Evolutionary conservation across 37 sponge, comb jelly and placozoan genomes (phyloP), one percentile per base, ranked within the genome.

Genomic region (Mnemiopsis leidyi): DNA sequence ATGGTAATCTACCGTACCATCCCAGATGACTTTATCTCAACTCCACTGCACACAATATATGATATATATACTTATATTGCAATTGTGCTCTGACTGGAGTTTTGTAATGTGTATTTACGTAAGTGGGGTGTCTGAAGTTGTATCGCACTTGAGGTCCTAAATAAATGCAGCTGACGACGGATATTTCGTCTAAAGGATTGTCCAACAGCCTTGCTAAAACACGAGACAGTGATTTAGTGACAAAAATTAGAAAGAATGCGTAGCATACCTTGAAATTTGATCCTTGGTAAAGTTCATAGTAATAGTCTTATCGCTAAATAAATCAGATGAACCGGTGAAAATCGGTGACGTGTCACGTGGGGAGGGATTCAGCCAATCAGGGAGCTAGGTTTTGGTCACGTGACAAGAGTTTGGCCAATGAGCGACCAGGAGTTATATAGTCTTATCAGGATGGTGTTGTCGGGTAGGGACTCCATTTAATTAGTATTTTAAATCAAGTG

Each of bases 251-350:
- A 77, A 26, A 34, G 36, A 77, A 77, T 69, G 29, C 79, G 36
- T 77, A 77, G 79, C 79, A 32, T 77, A 16, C 73, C 29, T 13
- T 77, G 79, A 77, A 77, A 77, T 77, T 32, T 32, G 36, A 77
- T 77, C 26, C 79, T 26, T 32, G 36, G 35, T 77, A 77, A 77
- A 34, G 34, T 77, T 77, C 79, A 77, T 77, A 77, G 79, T 77
- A 77, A 77, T 77, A 77, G 79, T 77, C 79, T 77, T 77, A 77
- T 77, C 79, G 79, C 79, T 77, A 77, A 77, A 77, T 77, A 77
- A 77, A 77, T 77, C 79, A 77, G 32, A 21, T 32, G 26, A 26
- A 32, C 79, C 79, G 18, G 32, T 77, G 7, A 69, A 77, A 77
- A 77, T 33, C 79, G 36, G 16, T 32, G 36, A 32, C 79, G 26